A percentile compares a stretch with the other conserved stretches of the same genome.
phyloP scores from a whole-genome alignment of 1,140 invertebrate genomes.

The Ceratosolen fusciceps region DNA sequence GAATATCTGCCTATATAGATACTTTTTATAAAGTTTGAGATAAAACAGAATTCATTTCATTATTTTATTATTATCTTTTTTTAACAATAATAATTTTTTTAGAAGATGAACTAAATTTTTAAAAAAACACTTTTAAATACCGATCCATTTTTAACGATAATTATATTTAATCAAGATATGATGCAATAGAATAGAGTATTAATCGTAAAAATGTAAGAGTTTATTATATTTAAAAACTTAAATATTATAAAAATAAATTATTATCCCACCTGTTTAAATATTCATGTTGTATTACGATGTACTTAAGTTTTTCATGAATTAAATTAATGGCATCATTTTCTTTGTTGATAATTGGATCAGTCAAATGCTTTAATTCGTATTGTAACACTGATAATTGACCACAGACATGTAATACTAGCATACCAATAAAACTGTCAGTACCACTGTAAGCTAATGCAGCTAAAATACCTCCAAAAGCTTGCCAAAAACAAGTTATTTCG shows the following conservation, averaged over 20 bases:
- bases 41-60: too few species aligned
- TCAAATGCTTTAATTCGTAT: constrained; percentile 1
- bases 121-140: too few species aligned
- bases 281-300: not conserved
- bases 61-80: too few species aligned
- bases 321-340: not conserved
- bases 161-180: too few species aligned
- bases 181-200: too few species aligned
- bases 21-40: too few species aligned
- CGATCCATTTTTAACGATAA: too few species aligned
- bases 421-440: constrained; percentile 48
- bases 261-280: not conserved
- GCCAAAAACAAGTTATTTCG: constrained; percentile 14
- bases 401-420: constrained; percentile 50
- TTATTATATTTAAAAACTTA: not conserved
- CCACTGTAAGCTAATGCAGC: constrained; percentile 39
- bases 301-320: constrained; percentile 2
- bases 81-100: too few species aligned
- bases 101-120: too few species aligned
- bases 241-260: not conserved
- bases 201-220: too few species aligned
- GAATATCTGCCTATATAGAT: too few species aligned
- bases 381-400: constrained; percentile 40
- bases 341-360: not conserved
- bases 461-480: not conserved